Conservation (phyloP, 2,797 vertebrate species). For the Falco naumanni region DNA sequence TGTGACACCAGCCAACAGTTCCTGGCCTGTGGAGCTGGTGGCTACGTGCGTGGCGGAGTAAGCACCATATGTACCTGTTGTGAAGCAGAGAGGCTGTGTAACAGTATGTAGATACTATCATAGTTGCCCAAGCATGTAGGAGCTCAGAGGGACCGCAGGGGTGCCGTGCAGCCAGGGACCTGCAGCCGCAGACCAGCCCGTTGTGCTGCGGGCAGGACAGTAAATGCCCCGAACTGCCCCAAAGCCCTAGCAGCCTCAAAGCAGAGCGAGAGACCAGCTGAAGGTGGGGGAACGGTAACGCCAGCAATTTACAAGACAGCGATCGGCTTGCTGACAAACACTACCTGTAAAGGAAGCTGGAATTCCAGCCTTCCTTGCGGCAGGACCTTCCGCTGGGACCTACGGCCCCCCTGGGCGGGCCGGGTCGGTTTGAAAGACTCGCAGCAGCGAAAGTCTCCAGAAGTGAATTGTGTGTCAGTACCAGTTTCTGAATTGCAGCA, state of each 20-base stretch:
- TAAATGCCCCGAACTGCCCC: neutral
- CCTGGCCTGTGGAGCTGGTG: neutral
- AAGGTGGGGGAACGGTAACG: neutral
- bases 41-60: neutral
- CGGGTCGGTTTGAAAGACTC: neutral
- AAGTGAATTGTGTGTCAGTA: neutral
- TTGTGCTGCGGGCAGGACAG: neutral
- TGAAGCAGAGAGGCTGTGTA: neutral
- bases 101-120: neutral
- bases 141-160: neutral
- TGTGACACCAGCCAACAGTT: neutral
- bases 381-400: neutral
- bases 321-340: neutral
- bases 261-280: neutral
- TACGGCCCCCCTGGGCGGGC: neutral
- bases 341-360: neutral
- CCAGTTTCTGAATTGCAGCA: neutral
- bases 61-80: neutral
- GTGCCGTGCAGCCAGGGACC: neutral
- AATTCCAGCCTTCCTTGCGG: neutral
- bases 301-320: neutral
- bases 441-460: neutral
- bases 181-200: neutral
- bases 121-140: neutral
- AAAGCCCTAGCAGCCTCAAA: neutral